These are phyloP conservation scores for Anticlea derivata DNA, from an alignment of 2,888 invertebrate species.

Conservation along the genomic window DNA sequence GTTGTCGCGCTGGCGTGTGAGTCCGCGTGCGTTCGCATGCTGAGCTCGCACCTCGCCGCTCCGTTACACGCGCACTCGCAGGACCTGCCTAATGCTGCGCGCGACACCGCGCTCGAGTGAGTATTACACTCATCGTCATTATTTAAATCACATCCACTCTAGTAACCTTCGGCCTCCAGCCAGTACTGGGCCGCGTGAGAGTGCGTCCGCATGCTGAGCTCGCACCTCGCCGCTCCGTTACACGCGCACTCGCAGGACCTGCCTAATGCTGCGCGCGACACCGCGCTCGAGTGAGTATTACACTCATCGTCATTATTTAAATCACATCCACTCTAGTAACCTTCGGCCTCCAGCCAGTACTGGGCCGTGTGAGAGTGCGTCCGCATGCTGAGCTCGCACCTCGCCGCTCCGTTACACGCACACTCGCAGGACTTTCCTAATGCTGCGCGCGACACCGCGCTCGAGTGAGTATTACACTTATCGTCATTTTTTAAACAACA, in stretches of 20 bases:
- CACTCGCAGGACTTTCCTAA: slow-evolving; percentile 39
- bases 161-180: slow-evolving; percentile 49
- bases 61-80: slow-evolving; percentile 48
- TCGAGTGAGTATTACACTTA: slow-evolving; percentile 49
- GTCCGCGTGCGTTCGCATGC: slow-evolving; percentile 53
- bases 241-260: slow-evolving; percentile 42
- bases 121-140: no score
- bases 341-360: slow-evolving; percentile 51
- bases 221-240: slow-evolving; percentile 54
- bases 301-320: no score
- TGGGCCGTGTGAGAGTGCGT: slow-evolving; percentile 61
- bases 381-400: slow-evolving; percentile 50
- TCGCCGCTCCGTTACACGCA: slow-evolving; percentile 52
- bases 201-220: slow-evolving; percentile 59
- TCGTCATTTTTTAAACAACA: no score
- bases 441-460: slow-evolving; percentile 40
- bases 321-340: not conserved
- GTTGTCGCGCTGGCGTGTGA: slow-evolving; percentile 66
- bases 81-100: slow-evolving; percentile 41
- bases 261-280: slow-evolving; percentile 37
- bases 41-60: slow-evolving; percentile 52
- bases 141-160: no score
- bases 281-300: slow-evolving; percentile 46
- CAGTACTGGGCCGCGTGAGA: slow-evolving; percentile 50
- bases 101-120: slow-evolving; percentile 44